These are phyloP conservation scores for Psephotus haematonotus DNA, from an alignment of 2,113 vertebrate genomes.

Conservation along the genomic window DNA sequence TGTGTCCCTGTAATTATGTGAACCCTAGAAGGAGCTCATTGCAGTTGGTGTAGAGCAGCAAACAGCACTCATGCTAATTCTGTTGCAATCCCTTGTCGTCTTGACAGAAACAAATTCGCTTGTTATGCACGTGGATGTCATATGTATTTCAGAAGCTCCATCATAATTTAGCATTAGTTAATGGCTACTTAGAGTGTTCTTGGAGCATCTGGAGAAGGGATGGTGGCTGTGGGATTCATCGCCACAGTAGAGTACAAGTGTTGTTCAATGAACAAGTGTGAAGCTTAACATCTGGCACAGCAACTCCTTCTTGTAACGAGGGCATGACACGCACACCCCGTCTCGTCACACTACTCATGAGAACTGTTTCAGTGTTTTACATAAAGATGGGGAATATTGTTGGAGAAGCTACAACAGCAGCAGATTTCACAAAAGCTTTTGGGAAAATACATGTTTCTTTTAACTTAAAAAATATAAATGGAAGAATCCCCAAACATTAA, in stretches of 20 bases:
- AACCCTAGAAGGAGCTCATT: rapidly evolving
- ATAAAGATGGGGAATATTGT: background rate
- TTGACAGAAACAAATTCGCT: constrained; percentile 29
- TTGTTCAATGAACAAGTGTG: background rate
- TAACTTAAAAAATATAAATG: background rate
- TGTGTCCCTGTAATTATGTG: background rate
- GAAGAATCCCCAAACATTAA: background rate
- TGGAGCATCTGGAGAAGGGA: constrained; percentile 41
- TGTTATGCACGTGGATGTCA: constrained; percentile 49
- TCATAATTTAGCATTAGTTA: constrained; percentile 63
- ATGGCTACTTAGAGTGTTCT: constrained; percentile 56
- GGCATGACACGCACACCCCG: background rate
- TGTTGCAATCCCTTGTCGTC: background rate
- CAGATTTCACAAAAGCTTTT: background rate
- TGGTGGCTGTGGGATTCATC: constrained; percentile 18
- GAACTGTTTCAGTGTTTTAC: background rate
- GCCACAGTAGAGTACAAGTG: background rate
- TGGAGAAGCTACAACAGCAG: background rate
- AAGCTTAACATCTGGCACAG: background rate
- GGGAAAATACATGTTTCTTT: background rate
- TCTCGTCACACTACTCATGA: background rate
- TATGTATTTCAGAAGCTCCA: constrained; percentile 33
- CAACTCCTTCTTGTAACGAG: background rate
- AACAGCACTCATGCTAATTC: background rate
- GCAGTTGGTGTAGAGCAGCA: background rate